Percentiles rank a stretch among this genome's conserved stretches.
These are phyloP conservation scores for Drosophila colorata DNA, from an alignment of 2,888 invertebrate species.

Conservation along the genomic window DNA sequence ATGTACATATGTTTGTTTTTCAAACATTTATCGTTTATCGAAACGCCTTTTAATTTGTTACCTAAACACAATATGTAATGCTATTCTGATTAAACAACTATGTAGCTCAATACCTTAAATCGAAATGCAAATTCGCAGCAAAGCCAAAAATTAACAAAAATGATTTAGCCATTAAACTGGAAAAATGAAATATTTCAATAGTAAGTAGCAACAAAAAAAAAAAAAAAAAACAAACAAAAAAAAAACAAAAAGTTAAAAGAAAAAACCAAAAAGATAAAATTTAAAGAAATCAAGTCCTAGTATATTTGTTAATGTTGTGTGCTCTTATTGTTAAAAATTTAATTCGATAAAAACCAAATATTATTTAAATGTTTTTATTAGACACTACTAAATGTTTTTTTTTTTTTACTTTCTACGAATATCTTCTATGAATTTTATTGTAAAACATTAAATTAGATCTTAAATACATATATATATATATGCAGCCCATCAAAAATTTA, in stretches of 20 bases:
- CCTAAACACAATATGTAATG: constrained; percentile 42
- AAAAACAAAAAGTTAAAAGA: constrained; percentile 5
- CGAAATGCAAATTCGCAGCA: constrained; percentile 66
- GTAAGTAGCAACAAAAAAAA: constrained; percentile 70
- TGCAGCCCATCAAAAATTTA: constrained; percentile 57
- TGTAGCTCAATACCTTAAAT: constrained; percentile 62
- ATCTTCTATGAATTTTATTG: constrained; percentile 67
- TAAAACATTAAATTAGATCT: constrained; percentile 63
- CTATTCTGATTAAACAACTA: constrained; percentile 55
- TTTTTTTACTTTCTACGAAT: constrained; percentile 68
- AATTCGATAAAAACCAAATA: constrained; percentile 37
- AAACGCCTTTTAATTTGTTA: constrained; percentile 43
- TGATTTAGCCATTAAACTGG: constrained; percentile 78
- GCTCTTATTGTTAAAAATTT: constrained; percentile 64
- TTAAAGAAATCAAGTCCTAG: constrained; percentile 53
- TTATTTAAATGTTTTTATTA: constrained; percentile 70
- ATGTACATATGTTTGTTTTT: constrained; percentile 42
- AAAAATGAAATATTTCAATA: constrained; percentile 77
- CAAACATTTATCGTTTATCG: constrained; percentile 41
- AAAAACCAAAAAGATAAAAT: constrained; percentile 37
- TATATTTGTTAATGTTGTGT: constrained; percentile 77
- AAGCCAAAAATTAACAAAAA: constrained; percentile 69
- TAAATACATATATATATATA: constrained; percentile 52
- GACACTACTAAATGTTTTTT: constrained; percentile 75
- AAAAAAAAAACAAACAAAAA: constrained; percentile 34